A percentile compares a stretch with the other conserved stretches of the same genome.
Evolutionary conservation across 2,888 invertebrate species (phyloP).

Genomic region (Ophion obscuratus): DNA sequence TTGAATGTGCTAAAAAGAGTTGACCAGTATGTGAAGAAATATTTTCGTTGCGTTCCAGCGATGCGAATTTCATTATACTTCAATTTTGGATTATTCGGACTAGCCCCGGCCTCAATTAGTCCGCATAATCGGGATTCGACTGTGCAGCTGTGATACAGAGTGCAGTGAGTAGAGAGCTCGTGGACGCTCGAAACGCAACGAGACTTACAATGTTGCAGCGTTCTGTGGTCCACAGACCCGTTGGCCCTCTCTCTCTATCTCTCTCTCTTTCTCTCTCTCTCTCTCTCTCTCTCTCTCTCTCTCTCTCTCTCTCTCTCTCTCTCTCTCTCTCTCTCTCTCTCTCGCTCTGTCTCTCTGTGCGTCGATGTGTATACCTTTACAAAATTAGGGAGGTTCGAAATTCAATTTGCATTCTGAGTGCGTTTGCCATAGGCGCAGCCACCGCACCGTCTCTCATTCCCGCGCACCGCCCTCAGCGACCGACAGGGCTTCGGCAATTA

Average conservation of each 20-base stretch:
- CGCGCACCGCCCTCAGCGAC: neutral
- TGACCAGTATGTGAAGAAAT: too few relatives aligned
- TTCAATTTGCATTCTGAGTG: slow-evolving; percentile 68
- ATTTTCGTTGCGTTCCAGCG: too few relatives aligned
- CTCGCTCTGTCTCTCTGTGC: slow-evolving; percentile 41
- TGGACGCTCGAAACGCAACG: too few relatives aligned
- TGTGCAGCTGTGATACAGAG: too few relatives aligned
- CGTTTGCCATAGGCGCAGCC: slow-evolving; percentile 52
- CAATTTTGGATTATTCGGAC: too few relatives aligned
- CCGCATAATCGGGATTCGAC: too few relatives aligned
- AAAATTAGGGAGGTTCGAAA: slow-evolving; percentile 65
- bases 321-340: slow-evolving; percentile 14
- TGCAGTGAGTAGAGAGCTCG: too few relatives aligned
- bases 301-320: neutral
- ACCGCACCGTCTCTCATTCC: slow-evolving; percentile 19
- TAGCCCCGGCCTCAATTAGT: too few relatives aligned
- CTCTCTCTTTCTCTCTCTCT: neutral
- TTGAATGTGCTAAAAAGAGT: too few relatives aligned
- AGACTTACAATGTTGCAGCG: too few relatives aligned
- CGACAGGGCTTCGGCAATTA: slow-evolving; percentile 62
- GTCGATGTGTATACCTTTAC: slow-evolving; percentile 66
- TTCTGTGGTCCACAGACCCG: neutral
- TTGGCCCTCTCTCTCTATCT: neutral
- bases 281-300: neutral
- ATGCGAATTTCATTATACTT: too few relatives aligned